Percentiles rank a stretch among this genome's conserved stretches.
phyloP scores from a whole-genome alignment of 2,113 vertebrate genomes.

The Oreochromis aureus region DNA sequence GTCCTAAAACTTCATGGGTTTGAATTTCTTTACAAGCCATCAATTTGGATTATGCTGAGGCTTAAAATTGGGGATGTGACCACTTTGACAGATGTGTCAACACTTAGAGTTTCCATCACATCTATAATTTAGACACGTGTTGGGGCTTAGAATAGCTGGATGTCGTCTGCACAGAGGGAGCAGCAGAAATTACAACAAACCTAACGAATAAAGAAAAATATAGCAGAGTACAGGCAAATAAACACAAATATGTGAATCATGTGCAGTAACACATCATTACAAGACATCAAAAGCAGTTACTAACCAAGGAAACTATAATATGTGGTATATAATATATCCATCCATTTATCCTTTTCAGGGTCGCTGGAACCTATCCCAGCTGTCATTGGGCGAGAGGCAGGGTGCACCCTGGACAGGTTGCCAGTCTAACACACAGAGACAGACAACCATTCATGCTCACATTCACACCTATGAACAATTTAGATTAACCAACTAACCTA shows the following conservation, averaged over 20 bases:
- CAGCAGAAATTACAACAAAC: fast-evolving
- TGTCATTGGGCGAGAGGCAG: not conserved
- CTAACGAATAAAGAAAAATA: not conserved
- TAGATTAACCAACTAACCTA: not conserved
- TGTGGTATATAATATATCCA: not conserved
- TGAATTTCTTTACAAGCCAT: not conserved
- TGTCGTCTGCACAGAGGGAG: not conserved
- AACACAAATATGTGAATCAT: not conserved
- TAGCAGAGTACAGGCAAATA: not conserved
- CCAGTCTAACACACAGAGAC: not conserved
- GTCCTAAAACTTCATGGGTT: fast-evolving
- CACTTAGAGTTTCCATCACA: not conserved
- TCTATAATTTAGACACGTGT: fast-evolving
- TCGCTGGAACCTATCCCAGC: not conserved
- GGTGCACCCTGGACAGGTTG: fast-evolving
- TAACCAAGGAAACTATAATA: not conserved
- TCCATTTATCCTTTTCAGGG: not conserved
- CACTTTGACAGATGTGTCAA: not conserved
- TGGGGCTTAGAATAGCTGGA: fast-evolving
- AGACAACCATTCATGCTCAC: no score
- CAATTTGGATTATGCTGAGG: fast-evolving
- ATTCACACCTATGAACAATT: fast-evolving
- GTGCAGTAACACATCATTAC: not conserved
- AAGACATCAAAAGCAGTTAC: not conserved
- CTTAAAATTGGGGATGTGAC: not conserved